Conservation (phyloP, 2,797 vertebrate species). For the Acropternis orthonyx region DNA sequence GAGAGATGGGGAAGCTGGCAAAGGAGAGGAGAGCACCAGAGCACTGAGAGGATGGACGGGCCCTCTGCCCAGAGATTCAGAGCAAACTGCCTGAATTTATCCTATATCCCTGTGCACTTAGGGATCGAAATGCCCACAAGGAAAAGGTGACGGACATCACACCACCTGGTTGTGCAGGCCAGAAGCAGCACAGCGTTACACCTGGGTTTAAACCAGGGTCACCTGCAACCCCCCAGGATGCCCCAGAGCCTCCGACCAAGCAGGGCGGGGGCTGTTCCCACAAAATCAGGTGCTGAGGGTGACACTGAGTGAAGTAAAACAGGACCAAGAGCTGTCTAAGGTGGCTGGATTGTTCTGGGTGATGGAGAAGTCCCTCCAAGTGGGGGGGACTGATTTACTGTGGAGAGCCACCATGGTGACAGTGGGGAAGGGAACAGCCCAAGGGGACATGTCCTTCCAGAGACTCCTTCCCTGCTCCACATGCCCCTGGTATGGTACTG, state of each 20-base stretch:
- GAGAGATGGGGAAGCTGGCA: neutral
- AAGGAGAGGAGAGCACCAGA: neutral
- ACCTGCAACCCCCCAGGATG: neutral
- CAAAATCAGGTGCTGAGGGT: neutral
- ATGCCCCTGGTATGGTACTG: too few species aligned
- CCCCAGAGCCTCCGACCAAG: neutral
- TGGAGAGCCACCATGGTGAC: neutral
- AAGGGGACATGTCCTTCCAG: neutral
- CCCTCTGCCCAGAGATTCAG: neutral
- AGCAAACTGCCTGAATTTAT: neutral
- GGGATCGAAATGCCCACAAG: neutral
- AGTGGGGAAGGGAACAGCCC: neutral
- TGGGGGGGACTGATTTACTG: fast-evolving
- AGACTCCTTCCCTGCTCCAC: neutral
- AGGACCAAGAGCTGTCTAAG: neutral
- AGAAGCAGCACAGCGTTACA: neutral
- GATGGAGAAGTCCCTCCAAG: neutral
- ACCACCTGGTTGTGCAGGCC: fast-evolving
- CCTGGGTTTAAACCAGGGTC: neutral
- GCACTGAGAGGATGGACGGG: neutral
- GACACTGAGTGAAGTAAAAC: neutral
- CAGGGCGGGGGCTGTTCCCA: neutral
- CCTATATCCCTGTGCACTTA: neutral
- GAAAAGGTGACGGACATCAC: neutral
- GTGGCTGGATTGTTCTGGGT: neutral